Conservation (phyloP, 2,797 vertebrate genomes). For the Sciurus vulgaris region DNA sequence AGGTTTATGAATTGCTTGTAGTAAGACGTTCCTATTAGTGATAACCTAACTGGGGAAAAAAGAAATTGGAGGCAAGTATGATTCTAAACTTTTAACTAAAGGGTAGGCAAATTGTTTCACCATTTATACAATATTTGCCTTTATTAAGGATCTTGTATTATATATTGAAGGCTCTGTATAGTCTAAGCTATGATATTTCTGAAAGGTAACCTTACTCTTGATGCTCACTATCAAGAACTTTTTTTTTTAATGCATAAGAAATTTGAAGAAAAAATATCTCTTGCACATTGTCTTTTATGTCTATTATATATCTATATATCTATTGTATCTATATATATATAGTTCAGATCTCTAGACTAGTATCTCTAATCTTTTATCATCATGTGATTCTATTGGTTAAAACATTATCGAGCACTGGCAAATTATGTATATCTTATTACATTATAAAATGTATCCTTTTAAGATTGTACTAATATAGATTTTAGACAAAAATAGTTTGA, state of each 20-base stretch:
- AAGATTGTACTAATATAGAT: background rate
- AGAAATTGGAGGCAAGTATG: background rate
- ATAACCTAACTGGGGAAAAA: background rate
- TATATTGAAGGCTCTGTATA: background rate
- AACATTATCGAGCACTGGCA: background rate
- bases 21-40: background rate
- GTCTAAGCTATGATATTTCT: background rate
- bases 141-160: constrained; percentile 7
- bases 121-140: constrained; percentile 11
- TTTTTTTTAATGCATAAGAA: background rate
- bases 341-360: background rate
- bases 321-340: no score
- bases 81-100: background rate
- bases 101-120: background rate
- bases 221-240: background rate
- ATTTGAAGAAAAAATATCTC: background rate
- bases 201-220: background rate
- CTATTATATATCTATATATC: no score
- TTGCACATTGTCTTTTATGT: background rate
- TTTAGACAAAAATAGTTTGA: constrained; percentile 2
- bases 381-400: background rate
- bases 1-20: background rate
- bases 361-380: background rate
- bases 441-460: background rate
- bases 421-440: background rate